These are phyloP conservation scores for Drosophila cognata DNA, from an alignment of 2,888 invertebrate species.

Conservation along the genomic window DNA sequence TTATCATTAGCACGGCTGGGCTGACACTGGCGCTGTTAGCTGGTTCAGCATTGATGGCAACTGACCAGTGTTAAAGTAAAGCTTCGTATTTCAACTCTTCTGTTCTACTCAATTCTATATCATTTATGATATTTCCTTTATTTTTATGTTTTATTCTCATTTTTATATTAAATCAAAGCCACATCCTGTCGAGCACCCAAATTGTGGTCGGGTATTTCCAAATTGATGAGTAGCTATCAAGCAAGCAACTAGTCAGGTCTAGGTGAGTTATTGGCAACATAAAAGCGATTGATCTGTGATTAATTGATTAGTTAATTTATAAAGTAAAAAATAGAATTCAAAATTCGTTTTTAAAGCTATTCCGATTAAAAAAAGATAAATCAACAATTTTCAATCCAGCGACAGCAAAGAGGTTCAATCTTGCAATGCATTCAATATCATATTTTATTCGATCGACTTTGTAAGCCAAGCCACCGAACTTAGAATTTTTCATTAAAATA, in stretches of 20 bases:
- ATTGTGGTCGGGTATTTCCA: background rate
- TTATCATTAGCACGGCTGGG: slow-evolving; percentile 7
- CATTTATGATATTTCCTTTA: background rate
- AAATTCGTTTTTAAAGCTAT: background rate
- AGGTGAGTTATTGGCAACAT: background rate
- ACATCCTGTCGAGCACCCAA: background rate
- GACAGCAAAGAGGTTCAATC: background rate
- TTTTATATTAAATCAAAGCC: background rate
- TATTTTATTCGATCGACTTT: background rate
- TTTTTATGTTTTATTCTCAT: background rate
- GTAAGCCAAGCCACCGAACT: background rate
- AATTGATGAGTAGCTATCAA: background rate
- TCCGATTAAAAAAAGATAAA: background rate
- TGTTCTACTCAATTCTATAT: background rate
- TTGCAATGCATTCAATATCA: background rate
- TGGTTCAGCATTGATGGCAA: too few species aligned
- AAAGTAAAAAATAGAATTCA: background rate
- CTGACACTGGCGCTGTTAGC: slow-evolving; percentile 8
- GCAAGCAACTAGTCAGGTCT: background rate
- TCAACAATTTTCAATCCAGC: background rate
- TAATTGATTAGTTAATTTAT: background rate
- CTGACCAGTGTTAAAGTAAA: background rate
- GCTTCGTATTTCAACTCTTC: background rate
- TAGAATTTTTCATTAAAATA: background rate
- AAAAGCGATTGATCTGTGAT: background rate